Base-by-base conservation (phyloP, 2,113 vertebrate species). In the Eleginops maclovinus region DNA sequence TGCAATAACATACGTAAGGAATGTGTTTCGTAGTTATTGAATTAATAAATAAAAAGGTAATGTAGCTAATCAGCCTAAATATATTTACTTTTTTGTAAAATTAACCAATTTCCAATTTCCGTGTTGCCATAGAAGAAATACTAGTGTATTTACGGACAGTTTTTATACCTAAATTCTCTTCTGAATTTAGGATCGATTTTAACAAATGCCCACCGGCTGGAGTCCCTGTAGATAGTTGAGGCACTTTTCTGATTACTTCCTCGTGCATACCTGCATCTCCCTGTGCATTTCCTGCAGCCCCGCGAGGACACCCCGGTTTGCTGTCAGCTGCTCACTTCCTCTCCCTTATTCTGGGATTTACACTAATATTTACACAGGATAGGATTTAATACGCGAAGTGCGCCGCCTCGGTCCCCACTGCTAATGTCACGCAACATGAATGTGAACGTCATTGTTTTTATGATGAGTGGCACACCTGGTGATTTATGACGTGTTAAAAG, bases 301-400 rank as follows among this genome's bases (percentile, higher is more conserved):
- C 51, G 83, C 83, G 53, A 87, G 78, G 86, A 88, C 87, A 83
- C 82, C 64, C 82, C 56, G 85, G 82, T 88, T 67, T 63, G 86
- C 92, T 94, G 91, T 91, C 93, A 89, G 85, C 89, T 84, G 90
- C 74, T 88, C 75, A 86, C 91, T 95, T 94, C 94, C 93, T 89
- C 86, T 75, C 59, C 82, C 89, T 87, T 78, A 84, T 85, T 91
- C 91, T 31, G 80, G 88, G 81, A 89, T 92, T 91, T 88, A 69
- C 36, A 84, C 90, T 87, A 93, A 93, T 95, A 94, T 94, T 95
- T 95, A 86, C 75, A 92, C 51, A 95, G 93, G 85, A 77, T 93
- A 65, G 75, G 58, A 73, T 94, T 93, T 93, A 89, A 94, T 89
- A 62, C 55, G 69, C 56, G 83, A 69, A 82, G 83, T 60, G 84